These are phyloP conservation scores for Molothrus aeneus DNA, from an alignment of 2,797 vertebrate genomes.

Conservation along the genomic window DNA sequence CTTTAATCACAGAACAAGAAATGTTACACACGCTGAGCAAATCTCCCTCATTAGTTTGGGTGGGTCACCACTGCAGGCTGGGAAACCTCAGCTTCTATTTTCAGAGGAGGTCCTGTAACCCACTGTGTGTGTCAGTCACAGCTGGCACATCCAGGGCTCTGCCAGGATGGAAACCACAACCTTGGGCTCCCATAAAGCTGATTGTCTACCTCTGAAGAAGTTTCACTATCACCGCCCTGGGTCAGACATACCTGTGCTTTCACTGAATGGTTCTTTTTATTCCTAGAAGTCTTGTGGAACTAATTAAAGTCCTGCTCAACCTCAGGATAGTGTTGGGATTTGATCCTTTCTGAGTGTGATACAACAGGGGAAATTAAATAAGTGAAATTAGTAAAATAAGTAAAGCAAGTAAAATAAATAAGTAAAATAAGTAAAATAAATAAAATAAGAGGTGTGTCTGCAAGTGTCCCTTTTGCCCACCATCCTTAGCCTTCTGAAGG, in stretches of 20 bases:
- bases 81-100: conserved; percentile 13
- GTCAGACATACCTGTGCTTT: background rate
- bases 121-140: background rate
- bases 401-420: background rate
- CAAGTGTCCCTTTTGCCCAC: background rate
- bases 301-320: background rate
- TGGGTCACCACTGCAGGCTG: background rate
- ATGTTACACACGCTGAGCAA: background rate
- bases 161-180: background rate
- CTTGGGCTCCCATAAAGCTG: background rate
- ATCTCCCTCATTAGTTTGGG: conserved; percentile 19
- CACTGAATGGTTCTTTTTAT: background rate
- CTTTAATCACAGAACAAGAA: conserved; percentile 44
- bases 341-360: background rate
- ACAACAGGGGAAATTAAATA: background rate
- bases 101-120: background rate
- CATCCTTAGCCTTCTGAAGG: background rate
- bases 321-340: background rate
- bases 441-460: background rate
- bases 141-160: background rate
- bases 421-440: background rate
- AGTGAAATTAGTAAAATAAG: background rate
- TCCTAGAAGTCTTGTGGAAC: background rate
- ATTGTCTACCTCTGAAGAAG: background rate
- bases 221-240: background rate